Base-by-base conservation (phyloP, 2,113 vertebrate species). In the Stigmatopora nigra region DNA sequence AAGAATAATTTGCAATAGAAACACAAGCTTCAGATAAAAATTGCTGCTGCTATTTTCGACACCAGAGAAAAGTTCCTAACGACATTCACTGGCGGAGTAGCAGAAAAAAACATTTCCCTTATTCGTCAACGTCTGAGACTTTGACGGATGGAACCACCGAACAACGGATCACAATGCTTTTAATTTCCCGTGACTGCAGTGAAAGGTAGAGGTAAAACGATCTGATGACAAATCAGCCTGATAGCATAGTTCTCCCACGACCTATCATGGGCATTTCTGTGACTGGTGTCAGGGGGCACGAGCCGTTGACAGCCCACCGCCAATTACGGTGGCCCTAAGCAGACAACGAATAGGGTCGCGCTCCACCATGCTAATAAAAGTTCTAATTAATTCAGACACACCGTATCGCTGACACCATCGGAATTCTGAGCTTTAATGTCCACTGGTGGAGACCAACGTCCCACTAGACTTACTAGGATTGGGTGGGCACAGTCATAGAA, bases 351-450 rank as follows among this genome's bases (percentile, higher is more conserved):
- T 47, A 22, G 75, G 69, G 68, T 66, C 59, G 25, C 68, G 73
- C 79, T 81, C 70, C 72, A 35, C 51, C 51, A 76, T 75, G 73
- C 78, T 85, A 87, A 88, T 84, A 76, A 84, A 83, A 73, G 77
- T 63, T 69, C 80, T 83, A 86, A 89, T 88, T 86, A 86, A 83
- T 81, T 83, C 74, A 79, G 83, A 87, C 87, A 80, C 84, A 87
- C 72, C 71, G 72, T 77, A 3, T 60, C 71, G 70, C 76, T 81
- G 82, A 81, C 82, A 84, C 20, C 4, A 12, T 46, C 48, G 73
- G 65, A 60, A 72, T 70, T 79, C 67, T 19, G 57, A 70, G 53
- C 68, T 46, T 77, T 64, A 48, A 71, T 66, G 72, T 69, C 75
- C 80, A 63, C 60, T 17, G 60, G 68, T 74, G 49, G 78, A 80